Evolutionary conservation across 2,888 invertebrate species (phyloP).

Genomic region (Tolmerus cingulatus): DNA sequence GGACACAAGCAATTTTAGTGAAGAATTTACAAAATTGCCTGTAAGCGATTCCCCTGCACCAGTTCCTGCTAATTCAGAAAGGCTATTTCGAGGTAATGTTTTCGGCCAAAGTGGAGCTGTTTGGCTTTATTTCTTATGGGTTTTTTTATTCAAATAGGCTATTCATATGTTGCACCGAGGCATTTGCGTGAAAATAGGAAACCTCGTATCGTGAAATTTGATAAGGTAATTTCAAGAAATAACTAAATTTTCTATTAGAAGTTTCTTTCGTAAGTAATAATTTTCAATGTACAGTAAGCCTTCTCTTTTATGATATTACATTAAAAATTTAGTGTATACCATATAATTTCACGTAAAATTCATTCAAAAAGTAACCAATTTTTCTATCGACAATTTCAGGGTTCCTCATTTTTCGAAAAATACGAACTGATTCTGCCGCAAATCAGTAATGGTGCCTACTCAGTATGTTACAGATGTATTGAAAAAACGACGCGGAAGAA

Average conservation of each 20-base stretch:
- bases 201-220: slow-evolving; percentile 3
- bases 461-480: slow-evolving; percentile 83
- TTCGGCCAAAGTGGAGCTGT: not conserved
- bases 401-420: slow-evolving; percentile 85
- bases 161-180: slow-evolving; percentile 94
- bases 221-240: not conserved
- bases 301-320: too few relatives aligned
- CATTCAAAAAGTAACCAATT: not conserved
- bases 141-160: slow-evolving; percentile 70
- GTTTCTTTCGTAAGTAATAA: too few relatives aligned
- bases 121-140: not conserved
- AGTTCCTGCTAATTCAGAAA: slow-evolving; percentile 84
- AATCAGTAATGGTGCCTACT: slow-evolving; percentile 89
- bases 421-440: slow-evolving; percentile 77
- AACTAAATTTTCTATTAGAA: not conserved
- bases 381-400: slow-evolving; percentile 63
- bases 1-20: slow-evolving; percentile 95
- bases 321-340: too few relatives aligned
- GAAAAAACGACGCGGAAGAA: slow-evolving; percentile 76
- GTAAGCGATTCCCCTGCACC: slow-evolving; percentile 92
- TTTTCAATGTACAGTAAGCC: too few relatives aligned
- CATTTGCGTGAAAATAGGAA: slow-evolving; percentile 12
- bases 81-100: slow-evolving; percentile 79
- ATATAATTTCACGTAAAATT: not conserved
- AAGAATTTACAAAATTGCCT: slow-evolving; percentile 93